Evolutionary conservation across 2,797 vertebrate genomes (phyloP), one percentile per base, ranked within the genome.

Genomic region (Sciurus carolinensis): DNA sequence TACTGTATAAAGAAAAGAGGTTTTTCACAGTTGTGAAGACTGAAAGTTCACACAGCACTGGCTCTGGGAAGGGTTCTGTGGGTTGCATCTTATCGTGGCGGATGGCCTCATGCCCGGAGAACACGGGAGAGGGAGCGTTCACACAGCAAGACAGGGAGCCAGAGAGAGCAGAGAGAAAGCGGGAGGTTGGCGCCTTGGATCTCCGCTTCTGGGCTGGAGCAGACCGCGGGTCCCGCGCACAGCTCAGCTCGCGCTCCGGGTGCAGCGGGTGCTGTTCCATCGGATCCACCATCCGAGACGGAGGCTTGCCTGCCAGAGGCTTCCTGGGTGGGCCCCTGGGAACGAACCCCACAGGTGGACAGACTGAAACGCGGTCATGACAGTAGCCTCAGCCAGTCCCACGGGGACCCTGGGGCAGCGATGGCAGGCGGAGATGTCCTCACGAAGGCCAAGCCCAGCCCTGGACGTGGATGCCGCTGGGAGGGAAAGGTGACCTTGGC

Each of bases 341-440:
- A 42, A 30, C 10, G 2, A 1, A 8, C 15, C 47, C 22, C 2
- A 3, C 17, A 42, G 1, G 0, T 36, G 50, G 15, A 59, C 52
- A 44, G 14, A 14, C 12, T 7, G 57, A 2, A 2, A 2, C 4
- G 17, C 0, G 1, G 22, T 2, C 44, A 7, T 77, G 33, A 50
- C 7, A 17, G 39, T 39, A 36, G n/a, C 26, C 42, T 47, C 75
- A 62, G 50, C 72, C 30, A 50, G 44, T 24, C 52, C 50, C 15
- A 0, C 0, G 10, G 36, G 33, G 22, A 72, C 33, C 33, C 10
- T 39, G n/a, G 28, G 52, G 50, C 36, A 3, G 24, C 71, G 52
- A 6, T 2, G 24, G 64, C 44, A 28, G 42, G 36, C 57, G 26
- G 76, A 87, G 62, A 36, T 24, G 24, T 36, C 24, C 79, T 9